Evolutionary conservation across 2,888 invertebrate genomes (phyloP), one percentile per base, ranked within the genome.

Genomic region (Hofmannophila pseudospretella): DNA sequence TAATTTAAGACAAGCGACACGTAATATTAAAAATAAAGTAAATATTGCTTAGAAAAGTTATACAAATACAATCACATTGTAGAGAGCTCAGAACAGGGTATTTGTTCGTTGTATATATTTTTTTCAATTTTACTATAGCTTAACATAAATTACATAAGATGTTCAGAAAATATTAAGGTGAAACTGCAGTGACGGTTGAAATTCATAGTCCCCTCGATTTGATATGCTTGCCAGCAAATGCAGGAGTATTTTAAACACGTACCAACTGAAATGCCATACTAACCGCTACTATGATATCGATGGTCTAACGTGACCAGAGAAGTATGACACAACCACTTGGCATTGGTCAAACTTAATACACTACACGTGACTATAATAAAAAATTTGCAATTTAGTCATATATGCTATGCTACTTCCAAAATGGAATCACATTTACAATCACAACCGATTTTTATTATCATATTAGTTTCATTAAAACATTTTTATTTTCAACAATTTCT

Each of bases 51-150:
- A 42, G 20, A 33, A 41, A 36, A 29, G n/a, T 20, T 43, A 44
- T 42, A 52, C 49, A 45, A 46, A 51, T 53, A 54, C 34, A 46
- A 63, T 66, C 66, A 66, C 67, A 64, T 63, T 62, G 30, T 66
- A 66, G 66, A 66, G 66, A 66, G 66, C 66, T 47, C 52, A 42
- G 28, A 28, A 43, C 35, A 14, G 23, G 4, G 4, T n/a, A n/a
- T n/a, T 23, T n/a, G 8, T 23, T 23, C 23, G n/a, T 23, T 13
- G 10, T n/a, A 7, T 3, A 38, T 37, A 38, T 35, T 32, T 35
- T 22, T 20, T 25, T n/a, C n/a, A n/a, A n/a, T n/a, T 25, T 28
- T 11, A 29, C 8, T 22, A 22, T 22, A 2, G 5, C 22, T 22
- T 7, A 4, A 2, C 2, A 2, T 7, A 22, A 1, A 36, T 29